phyloP scores from a whole-genome alignment of 2,797 vertebrate genomes.

The Molossus molossus region DNA sequence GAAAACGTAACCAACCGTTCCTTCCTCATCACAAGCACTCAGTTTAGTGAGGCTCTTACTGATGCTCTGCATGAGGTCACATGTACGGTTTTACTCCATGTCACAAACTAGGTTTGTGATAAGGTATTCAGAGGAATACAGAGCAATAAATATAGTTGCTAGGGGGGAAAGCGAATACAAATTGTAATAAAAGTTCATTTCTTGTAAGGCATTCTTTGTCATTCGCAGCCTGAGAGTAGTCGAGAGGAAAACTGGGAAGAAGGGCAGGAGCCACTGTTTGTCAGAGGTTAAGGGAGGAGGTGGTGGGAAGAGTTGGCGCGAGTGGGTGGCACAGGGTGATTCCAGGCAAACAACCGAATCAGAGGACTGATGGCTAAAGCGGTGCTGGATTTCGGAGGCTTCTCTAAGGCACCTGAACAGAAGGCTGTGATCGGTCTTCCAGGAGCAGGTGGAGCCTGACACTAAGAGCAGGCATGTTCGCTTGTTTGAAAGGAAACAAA shows the following conservation, averaged over 20 bases:
- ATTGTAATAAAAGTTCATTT: slow-evolving; percentile 26
- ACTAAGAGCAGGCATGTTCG: neutral
- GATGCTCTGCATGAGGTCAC: neutral
- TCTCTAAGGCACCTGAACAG: neutral
- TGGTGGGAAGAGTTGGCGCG: no score
- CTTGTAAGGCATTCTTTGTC: neutral
- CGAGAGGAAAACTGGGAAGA: neutral
- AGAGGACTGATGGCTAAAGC: neutral
- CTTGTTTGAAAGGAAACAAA: neutral
- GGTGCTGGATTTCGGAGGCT: neutral
- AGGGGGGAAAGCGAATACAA: neutral
- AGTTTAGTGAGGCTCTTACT: neutral
- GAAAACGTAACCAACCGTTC: neutral
- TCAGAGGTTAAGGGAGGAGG: neutral
- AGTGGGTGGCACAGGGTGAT: neutral
- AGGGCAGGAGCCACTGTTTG: neutral
- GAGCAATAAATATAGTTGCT: neutral
- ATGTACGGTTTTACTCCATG: neutral
- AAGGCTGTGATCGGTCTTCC: neutral
- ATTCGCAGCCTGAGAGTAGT: neutral
- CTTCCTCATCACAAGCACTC: neutral
- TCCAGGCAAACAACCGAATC: neutral
- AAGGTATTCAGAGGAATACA: neutral
- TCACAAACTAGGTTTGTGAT: slow-evolving; percentile 9
- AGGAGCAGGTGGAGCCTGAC: neutral